phyloP scores from a whole-genome alignment of 2,888 invertebrate species.

The Drosophila bunnanda region DNA sequence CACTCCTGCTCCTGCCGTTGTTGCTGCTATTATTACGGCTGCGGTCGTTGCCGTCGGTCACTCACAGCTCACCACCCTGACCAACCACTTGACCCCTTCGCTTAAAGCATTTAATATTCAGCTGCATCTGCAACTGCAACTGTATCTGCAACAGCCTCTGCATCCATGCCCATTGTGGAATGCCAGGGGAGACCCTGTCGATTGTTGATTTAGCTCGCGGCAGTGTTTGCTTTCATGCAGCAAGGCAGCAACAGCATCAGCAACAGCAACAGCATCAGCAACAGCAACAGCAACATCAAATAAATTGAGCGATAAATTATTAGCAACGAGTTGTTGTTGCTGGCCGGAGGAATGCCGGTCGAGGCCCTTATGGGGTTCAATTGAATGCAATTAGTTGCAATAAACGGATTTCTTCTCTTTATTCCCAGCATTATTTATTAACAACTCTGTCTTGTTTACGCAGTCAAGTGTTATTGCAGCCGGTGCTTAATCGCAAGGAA shows the following conservation, averaged over 20 bases:
- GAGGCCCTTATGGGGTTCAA: constrained; percentile 45
- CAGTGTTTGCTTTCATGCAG: constrained; percentile 26
- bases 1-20: neutral
- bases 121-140: constrained; percentile 13
- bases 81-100: constrained; percentile 34
- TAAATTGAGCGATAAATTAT: constrained; percentile 43
- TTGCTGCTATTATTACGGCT: neutral
- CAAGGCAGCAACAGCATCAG: constrained; percentile 10
- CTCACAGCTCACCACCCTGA: constrained; percentile 4
- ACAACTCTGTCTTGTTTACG: constrained; percentile 37
- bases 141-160: constrained; percentile 12
- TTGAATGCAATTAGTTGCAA: constrained; percentile 71
- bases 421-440: constrained; percentile 51
- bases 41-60: constrained; percentile 18
- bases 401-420: constrained; percentile 58
- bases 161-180: constrained; percentile 24
- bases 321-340: constrained; percentile 13
- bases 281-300: constrained; percentile 11
- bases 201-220: constrained; percentile 22
- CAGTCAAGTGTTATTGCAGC: constrained; percentile 40
- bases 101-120: constrained; percentile 31
- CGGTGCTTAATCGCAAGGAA: constrained; percentile 55
- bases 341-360: neutral
- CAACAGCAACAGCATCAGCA: constrained; percentile 4
- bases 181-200: constrained; percentile 19